Conservation (phyloP, 2,797 vertebrate species). For the Loris lydekkerianus region DNA sequence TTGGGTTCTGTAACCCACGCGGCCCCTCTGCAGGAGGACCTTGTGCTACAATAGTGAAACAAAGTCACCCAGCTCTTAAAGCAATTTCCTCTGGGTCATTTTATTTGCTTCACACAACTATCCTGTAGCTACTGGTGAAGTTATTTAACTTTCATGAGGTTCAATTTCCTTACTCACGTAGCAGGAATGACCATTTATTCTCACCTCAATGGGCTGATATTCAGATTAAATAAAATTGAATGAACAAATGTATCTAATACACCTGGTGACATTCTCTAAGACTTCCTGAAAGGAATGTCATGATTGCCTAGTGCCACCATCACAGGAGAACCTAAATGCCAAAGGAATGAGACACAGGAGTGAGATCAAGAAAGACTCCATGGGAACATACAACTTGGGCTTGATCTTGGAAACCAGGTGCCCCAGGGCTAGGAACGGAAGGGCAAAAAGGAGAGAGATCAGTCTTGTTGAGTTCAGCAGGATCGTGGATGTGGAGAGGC, state of each 20-base stretch:
- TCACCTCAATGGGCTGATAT: not conserved
- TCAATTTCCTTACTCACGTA: not conserved
- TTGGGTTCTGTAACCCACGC: not conserved
- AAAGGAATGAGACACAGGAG: not conserved
- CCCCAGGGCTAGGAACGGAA: not conserved
- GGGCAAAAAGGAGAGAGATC: not conserved
- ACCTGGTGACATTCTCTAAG: not conserved
- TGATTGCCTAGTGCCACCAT: not conserved
- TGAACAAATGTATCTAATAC: not conserved
- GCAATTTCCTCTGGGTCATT: not conserved
- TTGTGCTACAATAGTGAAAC: not conserved
- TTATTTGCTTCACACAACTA: not conserved
- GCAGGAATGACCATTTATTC: not conserved
- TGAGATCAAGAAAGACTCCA: not conserved
- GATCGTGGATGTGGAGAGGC: accelerated
- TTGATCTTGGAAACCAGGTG: not conserved
- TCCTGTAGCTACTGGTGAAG: not conserved
- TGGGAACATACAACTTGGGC: not conserved
- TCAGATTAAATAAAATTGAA: not conserved
- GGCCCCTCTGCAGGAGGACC: accelerated
- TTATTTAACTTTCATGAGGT: not conserved
- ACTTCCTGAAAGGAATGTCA: not conserved
- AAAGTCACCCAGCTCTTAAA: not conserved
- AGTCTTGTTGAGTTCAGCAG: accelerated
- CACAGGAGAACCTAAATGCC: not conserved